Evolutionary conservation across 2,888 invertebrate genomes (phyloP).

Genomic region (Metallyticus violacea): DNA sequence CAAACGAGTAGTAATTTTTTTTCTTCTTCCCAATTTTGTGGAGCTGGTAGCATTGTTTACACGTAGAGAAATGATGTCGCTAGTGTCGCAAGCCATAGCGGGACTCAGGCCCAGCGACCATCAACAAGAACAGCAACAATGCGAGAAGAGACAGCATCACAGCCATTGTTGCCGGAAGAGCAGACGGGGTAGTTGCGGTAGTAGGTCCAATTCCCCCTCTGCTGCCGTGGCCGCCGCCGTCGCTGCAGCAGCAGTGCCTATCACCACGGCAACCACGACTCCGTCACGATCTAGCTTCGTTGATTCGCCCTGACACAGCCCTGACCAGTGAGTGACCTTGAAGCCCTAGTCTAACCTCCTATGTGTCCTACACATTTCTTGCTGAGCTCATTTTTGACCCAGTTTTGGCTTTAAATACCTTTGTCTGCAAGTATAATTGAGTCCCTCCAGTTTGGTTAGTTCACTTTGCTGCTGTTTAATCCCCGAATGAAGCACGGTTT

Average conservation of each 20-base stretch:
- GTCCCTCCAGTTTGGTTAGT: too few relatives aligned
- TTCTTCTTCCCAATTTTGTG: not conserved
- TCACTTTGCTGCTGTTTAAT: too few relatives aligned
- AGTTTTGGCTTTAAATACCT: too few relatives aligned
- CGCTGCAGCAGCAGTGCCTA: not conserved
- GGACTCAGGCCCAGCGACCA: conserved; percentile 41
- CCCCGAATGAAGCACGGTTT: too few relatives aligned
- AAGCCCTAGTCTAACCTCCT: not conserved
- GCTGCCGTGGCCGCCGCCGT: not conserved
- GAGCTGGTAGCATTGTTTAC: not conserved
- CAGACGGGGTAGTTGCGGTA: not conserved
- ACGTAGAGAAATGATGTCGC: conserved; percentile 47
- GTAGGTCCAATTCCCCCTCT: not conserved
- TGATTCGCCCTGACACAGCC: conserved; percentile 27
- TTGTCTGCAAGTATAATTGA: too few relatives aligned
- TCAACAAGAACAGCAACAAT: conserved; percentile 15
- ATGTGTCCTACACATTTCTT: not conserved
- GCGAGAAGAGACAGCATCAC: conserved; percentile 24
- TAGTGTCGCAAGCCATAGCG: conserved; percentile 57
- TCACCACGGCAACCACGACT: not conserved
- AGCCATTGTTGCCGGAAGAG: conserved; percentile 23
- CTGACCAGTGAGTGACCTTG: conserved; percentile 23
- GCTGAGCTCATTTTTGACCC: too few relatives aligned
- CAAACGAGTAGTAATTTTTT: not conserved
- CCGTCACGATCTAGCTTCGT: not conserved